These are phyloP conservation scores for Ophthalmolycus amberensis DNA, from an alignment of 2,113 vertebrate species.

Conservation along the genomic window DNA sequence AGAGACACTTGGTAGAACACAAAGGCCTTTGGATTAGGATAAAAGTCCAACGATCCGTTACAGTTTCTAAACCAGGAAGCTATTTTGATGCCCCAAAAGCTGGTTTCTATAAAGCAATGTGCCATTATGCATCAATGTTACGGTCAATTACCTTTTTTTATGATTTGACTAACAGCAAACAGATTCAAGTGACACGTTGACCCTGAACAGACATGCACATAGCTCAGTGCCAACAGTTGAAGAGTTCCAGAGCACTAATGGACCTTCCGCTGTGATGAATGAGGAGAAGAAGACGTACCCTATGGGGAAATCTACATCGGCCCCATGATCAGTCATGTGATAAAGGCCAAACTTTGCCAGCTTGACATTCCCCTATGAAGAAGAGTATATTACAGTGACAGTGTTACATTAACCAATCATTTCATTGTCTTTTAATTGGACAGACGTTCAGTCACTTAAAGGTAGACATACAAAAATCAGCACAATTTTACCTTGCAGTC, in stretches of 20 bases:
- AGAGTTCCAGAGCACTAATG: conserved; percentile 42
- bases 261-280: conserved; percentile 41
- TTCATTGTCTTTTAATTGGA: neutral
- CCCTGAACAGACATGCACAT: conserved; percentile 29
- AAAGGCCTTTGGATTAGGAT: conserved; percentile 65
- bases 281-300: conserved; percentile 85
- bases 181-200: conserved; percentile 45
- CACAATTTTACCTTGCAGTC: conserved; percentile 88
- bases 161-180: conserved; percentile 51
- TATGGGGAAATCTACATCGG: conserved; percentile 98
- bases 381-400: conserved; percentile 21
- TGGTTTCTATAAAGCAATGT: conserved; percentile 61
- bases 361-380: conserved; percentile 90
- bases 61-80: conserved; percentile 58
- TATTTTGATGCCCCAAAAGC: conserved; percentile 63
- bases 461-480: neutral
- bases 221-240: conserved; percentile 27
- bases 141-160: conserved; percentile 61
- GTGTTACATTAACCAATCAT: neutral
- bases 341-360: conserved; percentile 98
- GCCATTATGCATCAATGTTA: conserved; percentile 58
- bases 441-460: neutral
- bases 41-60: conserved; percentile 59
- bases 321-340: conserved; percentile 96
- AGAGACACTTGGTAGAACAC: conserved; percentile 50